Evolutionary conservation across 2,113 vertebrate species (phyloP).

Genomic region (Apteryx owenii): DNA sequence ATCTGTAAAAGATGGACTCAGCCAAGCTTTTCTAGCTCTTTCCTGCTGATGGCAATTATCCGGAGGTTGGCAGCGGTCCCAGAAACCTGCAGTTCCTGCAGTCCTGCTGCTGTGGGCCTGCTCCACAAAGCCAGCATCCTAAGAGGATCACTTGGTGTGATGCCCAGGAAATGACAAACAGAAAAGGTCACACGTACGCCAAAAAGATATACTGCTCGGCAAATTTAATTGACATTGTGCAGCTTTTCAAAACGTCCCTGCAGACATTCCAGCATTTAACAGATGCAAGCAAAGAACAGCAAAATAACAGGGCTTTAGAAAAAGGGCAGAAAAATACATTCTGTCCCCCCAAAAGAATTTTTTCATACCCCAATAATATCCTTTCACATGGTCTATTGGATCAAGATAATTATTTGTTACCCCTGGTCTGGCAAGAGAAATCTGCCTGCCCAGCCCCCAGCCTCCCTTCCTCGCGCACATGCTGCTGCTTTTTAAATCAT

Average conservation of each 20-base stretch:
- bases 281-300: conserved; percentile 65
- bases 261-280: conserved; percentile 76
- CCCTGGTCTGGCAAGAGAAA: conserved; percentile 13
- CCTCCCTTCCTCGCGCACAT: not conserved
- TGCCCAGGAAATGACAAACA: conserved; percentile 88
- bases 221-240: conserved; percentile 82
- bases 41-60: conserved; percentile 84
- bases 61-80: conserved; percentile 79
- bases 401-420: conserved; percentile 45
- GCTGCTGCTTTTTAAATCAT: conserved; percentile 57
- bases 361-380: conserved; percentile 49
- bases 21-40: conserved; percentile 80
- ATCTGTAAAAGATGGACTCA: conserved; percentile 79
- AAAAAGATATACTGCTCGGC: conserved; percentile 80
- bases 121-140: conserved; percentile 77
- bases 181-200: conserved; percentile 84
- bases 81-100: conserved; percentile 78
- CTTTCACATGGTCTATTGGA: conserved; percentile 26
- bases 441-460: not conserved
- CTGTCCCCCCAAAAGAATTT: not conserved
- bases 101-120: conserved; percentile 71
- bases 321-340: conserved; percentile 26
- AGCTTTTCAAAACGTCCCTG: conserved; percentile 74
- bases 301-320: conserved; percentile 60
- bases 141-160: conserved; percentile 81